These are phyloP conservation scores for Polyodon spathula DNA, from an alignment of 2,113 vertebrate species.

Conservation along the genomic window DNA sequence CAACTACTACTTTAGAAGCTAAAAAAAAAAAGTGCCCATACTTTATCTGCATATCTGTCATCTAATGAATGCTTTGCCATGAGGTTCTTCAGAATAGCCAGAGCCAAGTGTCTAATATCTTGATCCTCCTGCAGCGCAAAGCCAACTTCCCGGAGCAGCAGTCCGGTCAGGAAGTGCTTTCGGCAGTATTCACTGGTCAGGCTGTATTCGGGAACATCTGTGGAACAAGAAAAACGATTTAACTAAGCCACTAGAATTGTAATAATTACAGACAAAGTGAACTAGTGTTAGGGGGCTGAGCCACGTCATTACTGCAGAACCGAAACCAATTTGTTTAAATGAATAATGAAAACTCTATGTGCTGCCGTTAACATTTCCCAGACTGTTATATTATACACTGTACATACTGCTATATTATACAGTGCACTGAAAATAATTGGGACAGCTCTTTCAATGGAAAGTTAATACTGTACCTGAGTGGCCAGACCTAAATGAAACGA, in stretches of 20 bases:
- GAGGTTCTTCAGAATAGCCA: constrained; percentile 85
- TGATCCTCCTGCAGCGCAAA: constrained; percentile 93
- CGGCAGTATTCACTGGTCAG: constrained; percentile 93
- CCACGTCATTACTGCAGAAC: too few species aligned
- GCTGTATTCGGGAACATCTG: constrained; percentile 88
- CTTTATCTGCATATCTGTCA: constrained; percentile 77
- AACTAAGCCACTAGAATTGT: not conserved
- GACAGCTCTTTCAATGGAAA: too few species aligned
- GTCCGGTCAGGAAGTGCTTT: constrained; percentile 90
- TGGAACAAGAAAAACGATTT: constrained; percentile 6
- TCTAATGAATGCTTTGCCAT: constrained; percentile 97
- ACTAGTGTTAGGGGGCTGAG: too few species aligned
- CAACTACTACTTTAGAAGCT: not conserved
- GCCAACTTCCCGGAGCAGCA: constrained; percentile 85
- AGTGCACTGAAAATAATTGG: too few species aligned
- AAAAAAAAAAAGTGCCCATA: constrained; percentile 34
- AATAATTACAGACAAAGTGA: too few species aligned
- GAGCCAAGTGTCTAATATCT: constrained; percentile 83
- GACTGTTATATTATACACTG: too few species aligned
- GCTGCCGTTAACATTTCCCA: too few species aligned
- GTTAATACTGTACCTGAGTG: too few species aligned
- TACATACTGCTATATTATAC: too few species aligned
- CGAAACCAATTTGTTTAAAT: too few species aligned
- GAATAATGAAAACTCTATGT: too few species aligned
- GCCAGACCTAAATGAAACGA: too few species aligned